Percentiles rank a stretch among this genome's conserved stretches.
Evolutionary conservation across 2,797 vertebrate species (phyloP).

Genomic region (Austrolebias charrua): DNA sequence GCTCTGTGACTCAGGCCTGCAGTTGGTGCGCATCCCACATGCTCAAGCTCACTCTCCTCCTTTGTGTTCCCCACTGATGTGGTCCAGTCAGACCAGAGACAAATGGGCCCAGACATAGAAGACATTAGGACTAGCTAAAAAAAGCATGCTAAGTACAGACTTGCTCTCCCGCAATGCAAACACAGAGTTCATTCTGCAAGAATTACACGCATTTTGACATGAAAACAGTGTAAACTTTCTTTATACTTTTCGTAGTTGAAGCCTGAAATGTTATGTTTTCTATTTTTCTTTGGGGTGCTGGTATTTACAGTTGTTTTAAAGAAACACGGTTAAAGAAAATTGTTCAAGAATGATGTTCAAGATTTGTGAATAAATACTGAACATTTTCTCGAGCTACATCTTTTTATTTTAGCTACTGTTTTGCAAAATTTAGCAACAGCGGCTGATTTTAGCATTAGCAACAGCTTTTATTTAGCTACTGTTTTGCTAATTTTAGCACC

Average conservation of each 20-base stretch:
- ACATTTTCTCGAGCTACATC: too few species aligned
- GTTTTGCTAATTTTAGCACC: too few species aligned
- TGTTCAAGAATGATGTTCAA: background rate
- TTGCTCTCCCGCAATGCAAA: constrained; percentile 70
- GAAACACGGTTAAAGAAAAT: background rate
- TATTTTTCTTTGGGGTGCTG: background rate
- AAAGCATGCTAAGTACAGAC: constrained; percentile 76
- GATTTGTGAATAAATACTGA: too few species aligned
- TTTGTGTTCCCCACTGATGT: constrained; percentile 60
- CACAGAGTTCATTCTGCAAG: constrained; percentile 64
- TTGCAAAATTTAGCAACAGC: too few species aligned
- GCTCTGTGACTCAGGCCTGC: constrained; percentile 52
- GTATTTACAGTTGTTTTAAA: background rate
- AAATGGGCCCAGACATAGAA: constrained; percentile 73
- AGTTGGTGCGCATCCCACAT: constrained; percentile 66
- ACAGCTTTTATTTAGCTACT: too few species aligned
- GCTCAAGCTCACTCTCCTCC: constrained; percentile 57
- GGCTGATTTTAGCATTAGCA: too few species aligned
- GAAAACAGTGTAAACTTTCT: constrained; percentile 54
- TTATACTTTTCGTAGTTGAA: constrained; percentile 39
- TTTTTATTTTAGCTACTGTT: too few species aligned
- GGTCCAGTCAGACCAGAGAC: constrained; percentile 66
- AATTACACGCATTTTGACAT: constrained; percentile 62
- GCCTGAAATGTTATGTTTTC: constrained; percentile 8
- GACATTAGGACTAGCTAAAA: constrained; percentile 76